Evolutionary conservation across 2,113 vertebrate genomes (phyloP).

Genomic region (Paradoxurus hermaphroditus): DNA sequence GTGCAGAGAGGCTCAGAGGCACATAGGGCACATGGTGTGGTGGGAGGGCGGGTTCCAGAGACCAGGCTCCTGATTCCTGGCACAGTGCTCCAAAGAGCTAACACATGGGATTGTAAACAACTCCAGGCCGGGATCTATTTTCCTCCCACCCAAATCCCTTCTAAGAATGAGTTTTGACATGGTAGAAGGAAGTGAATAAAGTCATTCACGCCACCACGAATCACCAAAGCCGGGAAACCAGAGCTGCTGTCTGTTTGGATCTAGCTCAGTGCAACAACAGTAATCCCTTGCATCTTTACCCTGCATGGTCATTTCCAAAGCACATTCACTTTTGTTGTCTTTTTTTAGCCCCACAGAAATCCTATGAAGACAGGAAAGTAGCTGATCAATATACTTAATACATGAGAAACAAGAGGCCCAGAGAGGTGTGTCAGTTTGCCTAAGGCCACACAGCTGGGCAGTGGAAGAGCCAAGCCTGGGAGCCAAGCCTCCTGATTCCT

Average conservation of each 20-base stretch:
- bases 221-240: not conserved
- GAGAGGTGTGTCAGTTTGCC: not conserved
- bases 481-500: not conserved
- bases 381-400: not conserved
- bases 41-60: not conserved
- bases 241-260: not conserved
- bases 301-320: not conserved
- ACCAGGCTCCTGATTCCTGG: not conserved
- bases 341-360: not conserved
- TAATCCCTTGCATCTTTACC: not conserved
- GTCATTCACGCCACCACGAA: not conserved
- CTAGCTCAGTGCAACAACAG: not conserved
- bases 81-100: not conserved
- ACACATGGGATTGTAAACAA: not conserved
- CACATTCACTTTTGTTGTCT: not conserved
- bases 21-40: not conserved
- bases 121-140: not conserved
- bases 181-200: not conserved
- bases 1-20: not conserved
- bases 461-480: not conserved
- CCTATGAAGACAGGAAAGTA: not conserved
- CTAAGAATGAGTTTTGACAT: not conserved
- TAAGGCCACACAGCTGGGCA: not conserved
- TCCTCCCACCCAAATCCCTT: not conserved
- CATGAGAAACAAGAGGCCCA: not conserved